Evolutionary conservation across 2,888 invertebrate species (phyloP).

Genomic region (Trissolcus japonicus): DNA sequence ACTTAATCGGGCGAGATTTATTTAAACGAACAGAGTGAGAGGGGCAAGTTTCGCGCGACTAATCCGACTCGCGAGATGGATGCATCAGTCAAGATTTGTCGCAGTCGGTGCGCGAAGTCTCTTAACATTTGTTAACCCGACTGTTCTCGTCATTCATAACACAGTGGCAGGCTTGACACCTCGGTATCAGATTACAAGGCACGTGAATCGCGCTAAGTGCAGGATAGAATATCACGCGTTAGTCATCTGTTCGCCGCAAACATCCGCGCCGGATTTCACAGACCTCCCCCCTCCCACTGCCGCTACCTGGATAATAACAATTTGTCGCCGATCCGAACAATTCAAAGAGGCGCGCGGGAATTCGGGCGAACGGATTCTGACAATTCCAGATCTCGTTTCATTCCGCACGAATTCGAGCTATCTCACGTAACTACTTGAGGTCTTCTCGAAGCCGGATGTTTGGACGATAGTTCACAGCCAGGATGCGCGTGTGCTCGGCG

Average conservation of each 20-base stretch:
- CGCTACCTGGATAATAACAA: slow-evolving; percentile 6
- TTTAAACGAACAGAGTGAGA: no score
- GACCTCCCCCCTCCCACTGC: not conserved
- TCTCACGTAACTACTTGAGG: no score
- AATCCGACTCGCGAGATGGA: no score
- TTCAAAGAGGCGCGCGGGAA: not conserved
- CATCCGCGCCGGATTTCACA: slow-evolving; percentile 56
- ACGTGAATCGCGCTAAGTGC: slow-evolving; percentile 69
- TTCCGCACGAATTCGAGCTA: no score
- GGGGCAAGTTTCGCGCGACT: no score
- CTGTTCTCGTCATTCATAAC: slow-evolving; percentile 49
- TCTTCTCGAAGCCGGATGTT: no score
- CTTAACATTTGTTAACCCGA: slow-evolving; percentile 35
- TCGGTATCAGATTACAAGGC: slow-evolving; percentile 66
- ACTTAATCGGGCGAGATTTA: no score
- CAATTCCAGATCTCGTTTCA: no score
- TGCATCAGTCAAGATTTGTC: not conserved
- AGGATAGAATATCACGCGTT: slow-evolving; percentile 67
- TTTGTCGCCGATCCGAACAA: slow-evolving; percentile 6
- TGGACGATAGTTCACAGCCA: no score
- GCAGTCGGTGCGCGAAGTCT: not conserved
- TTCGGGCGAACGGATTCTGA: no score
- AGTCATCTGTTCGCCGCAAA: slow-evolving; percentile 55
- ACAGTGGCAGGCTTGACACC: slow-evolving; percentile 45
- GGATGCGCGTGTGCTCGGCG: no score